phyloP scores from a whole-genome alignment of 2,888 invertebrate genomes.

The Xanthorhoe designata region DNA sequence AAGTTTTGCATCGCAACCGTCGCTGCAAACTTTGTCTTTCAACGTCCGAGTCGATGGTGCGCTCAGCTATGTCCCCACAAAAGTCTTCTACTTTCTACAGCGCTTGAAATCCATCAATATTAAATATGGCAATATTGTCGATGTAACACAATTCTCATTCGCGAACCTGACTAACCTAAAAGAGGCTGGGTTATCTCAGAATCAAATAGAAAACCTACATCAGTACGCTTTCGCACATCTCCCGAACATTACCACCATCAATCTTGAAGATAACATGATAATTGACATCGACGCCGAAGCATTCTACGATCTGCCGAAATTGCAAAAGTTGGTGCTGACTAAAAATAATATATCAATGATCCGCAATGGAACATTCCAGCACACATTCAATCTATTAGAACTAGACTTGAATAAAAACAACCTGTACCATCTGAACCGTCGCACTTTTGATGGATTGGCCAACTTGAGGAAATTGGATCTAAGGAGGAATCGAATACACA shows the following conservation, averaged over 20 bases:
- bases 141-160: constrained; percentile 89
- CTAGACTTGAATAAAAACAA: constrained; percentile 93
- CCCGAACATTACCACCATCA: constrained; percentile 88
- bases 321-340: constrained; percentile 91
- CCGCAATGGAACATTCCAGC: constrained; percentile 93
- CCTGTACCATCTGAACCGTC: constrained; percentile 90
- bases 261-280: constrained; percentile 91
- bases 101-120: constrained; percentile 89
- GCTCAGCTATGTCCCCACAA: constrained; percentile 89
- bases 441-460: constrained; percentile 91
- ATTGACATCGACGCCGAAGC: constrained; percentile 90
- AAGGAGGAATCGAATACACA: constrained; percentile 90
- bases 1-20: constrained; percentile 90
- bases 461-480: constrained; percentile 90
- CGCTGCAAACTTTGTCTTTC: constrained; percentile 89
- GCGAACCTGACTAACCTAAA: constrained; percentile 89
- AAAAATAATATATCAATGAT: constrained; percentile 94
- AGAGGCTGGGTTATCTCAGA: constrained; percentile 88
- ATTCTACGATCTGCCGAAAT: constrained; percentile 89
- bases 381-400: constrained; percentile 90
- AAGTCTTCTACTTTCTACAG: constrained; percentile 88
- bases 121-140: constrained; percentile 89
- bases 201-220: constrained; percentile 88
- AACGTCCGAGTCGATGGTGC: constrained; percentile 89
- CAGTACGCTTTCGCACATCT: constrained; percentile 90